A percentile compares a stretch with the other conserved stretches of the same genome.
Conservation (phyloP, 2,113 vertebrate species). For the Callionymus lyra region DNA sequence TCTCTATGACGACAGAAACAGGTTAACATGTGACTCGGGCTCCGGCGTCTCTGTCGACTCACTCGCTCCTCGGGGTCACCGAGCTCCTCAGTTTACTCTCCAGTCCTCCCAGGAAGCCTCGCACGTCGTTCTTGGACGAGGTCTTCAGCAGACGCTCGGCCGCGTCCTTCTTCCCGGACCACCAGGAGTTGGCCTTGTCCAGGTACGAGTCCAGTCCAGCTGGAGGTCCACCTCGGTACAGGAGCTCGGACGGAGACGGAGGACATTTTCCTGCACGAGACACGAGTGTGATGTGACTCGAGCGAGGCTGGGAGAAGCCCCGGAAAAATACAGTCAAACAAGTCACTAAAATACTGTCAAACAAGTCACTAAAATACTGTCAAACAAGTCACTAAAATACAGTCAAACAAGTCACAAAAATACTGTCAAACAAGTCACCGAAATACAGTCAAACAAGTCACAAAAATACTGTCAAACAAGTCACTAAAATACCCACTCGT, state of each 20-base stretch:
- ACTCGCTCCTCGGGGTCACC: constrained; percentile 68
- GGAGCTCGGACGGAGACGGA: constrained; percentile 68
- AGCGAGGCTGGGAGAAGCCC: no score
- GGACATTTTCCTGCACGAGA: constrained; percentile 69
- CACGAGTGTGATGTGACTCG: background rate
- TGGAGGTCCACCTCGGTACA: constrained; percentile 60
- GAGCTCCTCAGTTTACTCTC: constrained; percentile 87
- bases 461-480: no score
- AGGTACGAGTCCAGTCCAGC: constrained; percentile 79
- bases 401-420: no score
- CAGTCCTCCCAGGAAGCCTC: constrained; percentile 86
- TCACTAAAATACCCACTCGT: no score
- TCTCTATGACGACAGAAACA: no score
- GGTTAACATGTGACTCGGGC: background rate
- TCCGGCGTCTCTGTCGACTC: constrained; percentile 31
- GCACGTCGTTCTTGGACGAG: constrained; percentile 77
- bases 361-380: no score
- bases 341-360: no score
- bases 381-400: no score
- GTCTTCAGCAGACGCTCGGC: constrained; percentile 84
- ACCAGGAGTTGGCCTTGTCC: constrained; percentile 86
- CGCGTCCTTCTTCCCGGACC: constrained; percentile 84
- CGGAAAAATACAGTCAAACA: no score
- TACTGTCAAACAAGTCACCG: no score
- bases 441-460: no score